Base-by-base conservation (phyloP, 2,797 vertebrate genomes). In the Antennarius maculatus region DNA sequence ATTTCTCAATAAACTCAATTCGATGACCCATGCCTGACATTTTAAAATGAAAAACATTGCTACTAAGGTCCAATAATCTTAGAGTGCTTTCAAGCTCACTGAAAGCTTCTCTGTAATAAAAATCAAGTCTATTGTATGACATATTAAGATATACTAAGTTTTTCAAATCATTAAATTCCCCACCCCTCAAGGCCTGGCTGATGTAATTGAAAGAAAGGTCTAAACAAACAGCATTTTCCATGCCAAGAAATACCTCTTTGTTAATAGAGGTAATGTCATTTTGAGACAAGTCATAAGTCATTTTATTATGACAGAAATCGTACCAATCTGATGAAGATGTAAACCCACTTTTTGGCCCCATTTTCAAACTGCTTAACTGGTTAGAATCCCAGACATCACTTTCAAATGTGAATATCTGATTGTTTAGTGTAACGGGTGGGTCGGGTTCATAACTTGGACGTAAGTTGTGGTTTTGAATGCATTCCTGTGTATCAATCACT, bases 151-250 rank as follows among this genome's bases (percentile, higher is more conserved):
- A 92, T 42, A 66, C 66, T 54, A 95, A 66, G 2, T 89, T 86
- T 39, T 45, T 87, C 71, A 94, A 64, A 31, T 7, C 28, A 1
- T 27, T 3, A 73, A 95, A 95, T 39, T 87, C 53, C 0, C 69
- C 76, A 2, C 68, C 55, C 34, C 59, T 88, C 53, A 94, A 59
- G 16, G 91, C 53, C 68, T 95, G 92, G 70, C 87, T 95, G 78
- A 95, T 92, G 76, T 95, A 95, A 80, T 95, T 95, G 64, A 83
- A 90, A 43, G 94, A 95, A 71, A 95, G 86, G 74, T 95, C 90
- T 47, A 95, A 83, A 71, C 94, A 95, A 54, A 89, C 85, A 18
- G 70, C 87, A 3, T 92, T 79, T 55, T 94, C 94, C 90, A 95
- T 90, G 28, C 92, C 94, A 58, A 45, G 39, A 61, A 95, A 93